Evolutionary conservation across 2,113 vertebrate genomes (phyloP).

Genomic region (Scalopus aquaticus): DNA sequence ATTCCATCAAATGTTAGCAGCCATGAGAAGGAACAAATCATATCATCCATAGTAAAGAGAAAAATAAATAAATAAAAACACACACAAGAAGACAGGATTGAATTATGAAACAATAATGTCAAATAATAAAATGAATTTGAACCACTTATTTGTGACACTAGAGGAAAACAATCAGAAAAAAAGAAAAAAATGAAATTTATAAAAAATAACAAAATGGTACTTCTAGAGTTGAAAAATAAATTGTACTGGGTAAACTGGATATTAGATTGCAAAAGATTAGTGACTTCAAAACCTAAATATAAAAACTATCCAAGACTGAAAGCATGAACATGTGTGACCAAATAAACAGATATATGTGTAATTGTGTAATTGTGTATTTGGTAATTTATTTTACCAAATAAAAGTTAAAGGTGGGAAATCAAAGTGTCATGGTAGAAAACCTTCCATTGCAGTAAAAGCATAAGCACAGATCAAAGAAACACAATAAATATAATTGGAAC

Average conservation of each 20-base stretch:
- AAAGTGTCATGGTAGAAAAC: neutral
- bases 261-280: neutral
- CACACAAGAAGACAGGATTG: neutral
- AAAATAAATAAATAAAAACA: neutral
- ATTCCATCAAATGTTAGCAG: neutral
- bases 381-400: too few relatives aligned
- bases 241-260: neutral
- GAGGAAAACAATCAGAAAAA: neutral
- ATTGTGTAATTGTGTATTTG: too few relatives aligned
- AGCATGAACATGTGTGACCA: neutral
- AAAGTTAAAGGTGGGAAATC: fast-evolving
- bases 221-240: neutral
- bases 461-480: neutral
- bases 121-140: neutral
- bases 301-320: neutral
- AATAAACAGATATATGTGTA: neutral
- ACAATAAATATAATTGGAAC: neutral
- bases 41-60: neutral
- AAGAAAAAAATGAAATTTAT: neutral
- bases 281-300: neutral
- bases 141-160: neutral
- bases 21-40: neutral
- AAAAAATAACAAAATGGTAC: neutral
- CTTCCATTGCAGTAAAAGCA: neutral
- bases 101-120: neutral